Evolutionary conservation across 2,797 vertebrate genomes (phyloP).

Genomic region (Mormyrus hasselquistii): DNA sequence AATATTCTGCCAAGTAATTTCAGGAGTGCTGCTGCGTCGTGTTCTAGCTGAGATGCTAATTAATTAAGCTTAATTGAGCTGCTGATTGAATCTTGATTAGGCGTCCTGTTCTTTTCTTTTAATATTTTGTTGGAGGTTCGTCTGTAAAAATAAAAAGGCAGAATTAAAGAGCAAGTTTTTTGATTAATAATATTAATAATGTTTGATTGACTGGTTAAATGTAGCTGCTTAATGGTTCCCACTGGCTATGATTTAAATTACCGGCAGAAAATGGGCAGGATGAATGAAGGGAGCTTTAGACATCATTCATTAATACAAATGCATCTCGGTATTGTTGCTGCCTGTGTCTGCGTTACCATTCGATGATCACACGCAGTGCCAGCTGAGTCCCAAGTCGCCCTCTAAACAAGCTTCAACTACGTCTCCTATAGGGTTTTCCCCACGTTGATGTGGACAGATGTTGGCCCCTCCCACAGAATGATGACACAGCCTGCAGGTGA

Average conservation of each 20-base stretch:
- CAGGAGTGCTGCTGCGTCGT: not conserved
- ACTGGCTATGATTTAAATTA: slow-evolving; percentile 6
- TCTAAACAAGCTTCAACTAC: not conserved
- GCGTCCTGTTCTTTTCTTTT: not conserved
- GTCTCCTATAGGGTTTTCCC: not conserved
- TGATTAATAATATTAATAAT: slow-evolving; percentile 11
- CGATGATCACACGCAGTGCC: not conserved
- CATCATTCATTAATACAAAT: slow-evolving; percentile 2
- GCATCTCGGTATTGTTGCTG: not conserved
- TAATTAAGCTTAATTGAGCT: not conserved
- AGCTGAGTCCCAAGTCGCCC: not conserved
- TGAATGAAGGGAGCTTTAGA: not conserved
- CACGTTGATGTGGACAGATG: not conserved
- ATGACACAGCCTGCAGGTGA: not conserved
- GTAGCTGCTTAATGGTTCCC: slow-evolving; percentile 6
- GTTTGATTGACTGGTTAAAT: slow-evolving; percentile 1
- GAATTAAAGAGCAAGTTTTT: slow-evolving; percentile 7
- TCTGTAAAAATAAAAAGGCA: not conserved
- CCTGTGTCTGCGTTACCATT: not conserved
- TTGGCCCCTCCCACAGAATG: not conserved
- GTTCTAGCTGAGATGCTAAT: not conserved
- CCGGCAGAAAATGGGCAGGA: not conserved
- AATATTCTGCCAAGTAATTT: slow-evolving; percentile 5
- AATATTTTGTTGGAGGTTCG: not conserved
- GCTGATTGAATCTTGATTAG: slow-evolving; percentile 4